Conservation (phyloP, 1,140 invertebrate genomes). For the Brachionus asplanchnoidis region DNA sequence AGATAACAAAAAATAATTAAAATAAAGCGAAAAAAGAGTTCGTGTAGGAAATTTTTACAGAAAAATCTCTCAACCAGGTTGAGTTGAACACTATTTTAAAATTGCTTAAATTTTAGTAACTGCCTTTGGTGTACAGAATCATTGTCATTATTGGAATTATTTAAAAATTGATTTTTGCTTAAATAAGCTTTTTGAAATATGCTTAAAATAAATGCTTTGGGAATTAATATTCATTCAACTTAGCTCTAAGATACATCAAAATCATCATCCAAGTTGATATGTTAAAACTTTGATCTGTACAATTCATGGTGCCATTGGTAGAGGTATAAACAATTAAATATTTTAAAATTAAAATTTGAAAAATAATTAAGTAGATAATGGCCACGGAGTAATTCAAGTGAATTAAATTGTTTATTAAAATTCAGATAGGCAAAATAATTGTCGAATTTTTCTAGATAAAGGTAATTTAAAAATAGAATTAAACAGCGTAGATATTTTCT, state of each 20-base stretch:
- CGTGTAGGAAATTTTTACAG: not conserved
- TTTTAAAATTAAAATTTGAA: not conserved
- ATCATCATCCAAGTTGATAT: not conserved
- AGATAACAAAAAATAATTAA: conserved; percentile 10
- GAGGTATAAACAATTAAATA: not conserved
- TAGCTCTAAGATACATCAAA: not conserved
- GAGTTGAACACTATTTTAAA: not conserved
- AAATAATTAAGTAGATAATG: not conserved
- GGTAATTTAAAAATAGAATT: not conserved
- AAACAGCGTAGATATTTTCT: not conserved
- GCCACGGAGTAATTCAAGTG: not conserved
- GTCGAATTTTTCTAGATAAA: not conserved
- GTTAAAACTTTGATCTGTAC: not conserved
- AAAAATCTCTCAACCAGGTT: not conserved
- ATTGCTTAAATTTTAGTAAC: not conserved
- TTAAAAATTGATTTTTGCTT: not conserved
- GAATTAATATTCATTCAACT: not conserved
- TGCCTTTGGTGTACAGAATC: not conserved
- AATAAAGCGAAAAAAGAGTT: not conserved
- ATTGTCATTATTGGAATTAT: not conserved
- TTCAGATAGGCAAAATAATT: conserved; percentile 25
- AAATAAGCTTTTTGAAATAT: not conserved
- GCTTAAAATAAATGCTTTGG: not conserved
- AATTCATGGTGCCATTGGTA: not conserved
- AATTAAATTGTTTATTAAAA: conserved; percentile 8